A percentile compares a stretch with the other conserved stretches of the same genome.
phyloP scores from a whole-genome alignment of 2,797 vertebrate species.

The Melopsittacus undulatus region DNA sequence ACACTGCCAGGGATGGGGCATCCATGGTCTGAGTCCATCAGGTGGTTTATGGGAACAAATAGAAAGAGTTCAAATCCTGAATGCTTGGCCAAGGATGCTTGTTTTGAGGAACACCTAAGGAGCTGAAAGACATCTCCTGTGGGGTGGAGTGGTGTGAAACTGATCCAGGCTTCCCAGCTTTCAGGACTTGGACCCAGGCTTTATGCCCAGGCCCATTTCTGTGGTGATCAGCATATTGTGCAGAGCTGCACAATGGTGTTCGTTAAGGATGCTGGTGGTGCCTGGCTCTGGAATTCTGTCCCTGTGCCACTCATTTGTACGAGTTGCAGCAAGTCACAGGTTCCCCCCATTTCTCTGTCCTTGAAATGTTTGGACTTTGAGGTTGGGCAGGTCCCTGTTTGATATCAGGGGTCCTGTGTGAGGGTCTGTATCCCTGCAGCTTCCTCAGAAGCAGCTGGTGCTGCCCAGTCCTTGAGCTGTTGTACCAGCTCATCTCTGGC shows the following conservation, averaged over 20 bases:
- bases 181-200: neutral
- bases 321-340: neutral
- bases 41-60: neutral
- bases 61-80: neutral
- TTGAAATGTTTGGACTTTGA: neutral
- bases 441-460: neutral
- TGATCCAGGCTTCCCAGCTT: too few species aligned
- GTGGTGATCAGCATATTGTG: neutral
- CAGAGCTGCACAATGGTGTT: fast-evolving
- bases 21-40: neutral
- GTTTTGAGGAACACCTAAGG: neutral
- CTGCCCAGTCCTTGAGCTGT: neutral
- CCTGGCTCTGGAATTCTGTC: neutral
- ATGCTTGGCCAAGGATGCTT: neutral
- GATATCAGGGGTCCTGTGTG: neutral
- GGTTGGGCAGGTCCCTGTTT: neutral
- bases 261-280: neutral
- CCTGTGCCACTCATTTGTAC: neutral
- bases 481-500: neutral
- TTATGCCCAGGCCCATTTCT: neutral
- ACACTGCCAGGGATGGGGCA: neutral
- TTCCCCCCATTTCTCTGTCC: fast-evolving
- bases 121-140: neutral
- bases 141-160: neutral
- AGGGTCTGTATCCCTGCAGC: neutral